Conservation (phyloP, 1,140 invertebrate species). For the Rhopalosiphum maidis region DNA sequence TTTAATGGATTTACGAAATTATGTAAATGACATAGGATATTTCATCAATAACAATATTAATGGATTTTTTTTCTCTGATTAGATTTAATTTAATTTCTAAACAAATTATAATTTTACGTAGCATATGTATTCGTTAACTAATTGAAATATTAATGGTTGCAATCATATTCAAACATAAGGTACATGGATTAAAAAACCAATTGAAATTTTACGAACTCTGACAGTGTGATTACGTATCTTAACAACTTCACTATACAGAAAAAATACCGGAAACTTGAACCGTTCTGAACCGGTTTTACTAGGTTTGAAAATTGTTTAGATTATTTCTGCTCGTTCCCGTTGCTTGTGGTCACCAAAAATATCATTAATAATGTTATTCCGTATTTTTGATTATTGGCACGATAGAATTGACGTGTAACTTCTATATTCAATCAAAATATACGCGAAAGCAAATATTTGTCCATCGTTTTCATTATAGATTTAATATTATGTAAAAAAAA, state of each 20-base stretch:
- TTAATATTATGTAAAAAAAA: not conserved
- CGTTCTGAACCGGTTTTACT: slow-evolving; percentile 38
- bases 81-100: not conserved
- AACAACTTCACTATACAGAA: not conserved
- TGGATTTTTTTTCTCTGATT: not conserved
- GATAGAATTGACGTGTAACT: not conserved
- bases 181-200: not conserved
- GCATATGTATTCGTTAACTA: not conserved
- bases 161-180: not conserved
- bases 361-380: not conserved
- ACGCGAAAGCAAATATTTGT: not conserved
- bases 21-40: not conserved
- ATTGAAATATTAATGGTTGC: not conserved
- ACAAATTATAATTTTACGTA: not conserved
- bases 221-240: not conserved
- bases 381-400: not conserved
- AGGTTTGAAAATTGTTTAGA: slow-evolving; percentile 20
- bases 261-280: slow-evolving; percentile 27
- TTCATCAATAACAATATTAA: not conserved
- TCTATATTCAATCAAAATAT: not conserved
- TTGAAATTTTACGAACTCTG: not conserved
- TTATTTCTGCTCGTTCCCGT: slow-evolving; percentile 30
- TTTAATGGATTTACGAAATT: not conserved
- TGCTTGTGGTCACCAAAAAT: slow-evolving; percentile 22
- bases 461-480: not conserved